These are phyloP conservation scores for Nasonia oneida DNA, from an alignment of 2,888 invertebrate species.

Conservation along the genomic window DNA sequence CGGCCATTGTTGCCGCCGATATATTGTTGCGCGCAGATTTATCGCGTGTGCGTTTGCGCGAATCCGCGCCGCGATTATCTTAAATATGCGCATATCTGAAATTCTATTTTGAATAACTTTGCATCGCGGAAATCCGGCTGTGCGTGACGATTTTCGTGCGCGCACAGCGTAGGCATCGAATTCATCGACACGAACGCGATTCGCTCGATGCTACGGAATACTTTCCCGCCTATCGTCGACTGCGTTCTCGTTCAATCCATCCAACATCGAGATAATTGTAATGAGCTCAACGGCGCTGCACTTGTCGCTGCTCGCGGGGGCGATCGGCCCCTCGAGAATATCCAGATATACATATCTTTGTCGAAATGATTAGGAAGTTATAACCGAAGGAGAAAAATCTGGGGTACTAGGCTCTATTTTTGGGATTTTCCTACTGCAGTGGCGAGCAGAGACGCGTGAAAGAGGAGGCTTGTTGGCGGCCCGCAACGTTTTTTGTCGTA, in stretches of 20 bases:
- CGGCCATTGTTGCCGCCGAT: background rate
- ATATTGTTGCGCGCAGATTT: conserved; percentile 19
- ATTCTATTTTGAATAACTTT: conserved; percentile 45
- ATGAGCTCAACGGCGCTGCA: background rate
- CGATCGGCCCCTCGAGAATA: conserved; percentile 31
- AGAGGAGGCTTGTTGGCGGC: conserved; percentile 48
- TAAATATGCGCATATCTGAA: conserved; percentile 54
- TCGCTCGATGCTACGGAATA: background rate
- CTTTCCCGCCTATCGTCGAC: background rate
- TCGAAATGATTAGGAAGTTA: conserved; percentile 55
- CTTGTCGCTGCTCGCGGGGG: conserved; percentile 11
- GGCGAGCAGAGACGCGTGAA: conserved; percentile 44
- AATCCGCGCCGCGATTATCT: conserved; percentile 34
- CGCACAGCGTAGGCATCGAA: background rate
- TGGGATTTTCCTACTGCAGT: conserved; percentile 38
- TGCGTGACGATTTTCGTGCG: conserved; percentile 31
- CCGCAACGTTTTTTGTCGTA: conserved; percentile 37
- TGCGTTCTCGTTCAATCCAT: background rate
- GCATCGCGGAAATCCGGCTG: conserved; percentile 32
- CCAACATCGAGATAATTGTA: background rate
- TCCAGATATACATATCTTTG: conserved; percentile 28
- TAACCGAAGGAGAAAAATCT: conserved; percentile 55
- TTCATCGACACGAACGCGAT: background rate
- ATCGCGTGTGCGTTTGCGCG: conserved; percentile 20
- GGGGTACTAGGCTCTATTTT: conserved; percentile 60